Conservation (phyloP, 2,113 vertebrate species). For the Dipodomys merriami region DNA sequence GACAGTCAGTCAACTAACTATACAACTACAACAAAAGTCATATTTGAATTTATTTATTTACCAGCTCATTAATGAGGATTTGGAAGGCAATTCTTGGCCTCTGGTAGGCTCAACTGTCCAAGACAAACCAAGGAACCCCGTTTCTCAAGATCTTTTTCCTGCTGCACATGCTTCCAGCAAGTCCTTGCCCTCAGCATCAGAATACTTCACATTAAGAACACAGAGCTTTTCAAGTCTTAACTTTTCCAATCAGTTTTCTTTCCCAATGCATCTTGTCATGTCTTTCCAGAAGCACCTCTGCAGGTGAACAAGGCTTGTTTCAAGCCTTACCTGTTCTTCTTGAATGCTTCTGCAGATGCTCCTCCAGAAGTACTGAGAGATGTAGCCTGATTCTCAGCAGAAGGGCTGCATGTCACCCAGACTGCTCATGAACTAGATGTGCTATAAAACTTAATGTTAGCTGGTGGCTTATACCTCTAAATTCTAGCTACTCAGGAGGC, state of each 20-base stretch:
- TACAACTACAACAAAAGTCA: neutral
- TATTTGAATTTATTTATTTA: constrained; percentile 18
- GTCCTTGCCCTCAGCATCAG: neutral
- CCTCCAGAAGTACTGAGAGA: neutral
- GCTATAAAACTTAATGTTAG: too few species aligned
- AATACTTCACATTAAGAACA: constrained; percentile 1
- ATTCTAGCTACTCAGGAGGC: too few species aligned
- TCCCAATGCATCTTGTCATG: neutral
- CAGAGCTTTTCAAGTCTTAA: constrained; percentile 6
- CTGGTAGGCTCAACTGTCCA: neutral
- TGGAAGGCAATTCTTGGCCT: neutral
- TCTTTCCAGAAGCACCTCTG: neutral
- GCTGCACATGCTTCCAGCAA: neutral
- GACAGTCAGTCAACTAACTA: neutral
- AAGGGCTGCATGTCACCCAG: neutral
- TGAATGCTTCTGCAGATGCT: neutral
- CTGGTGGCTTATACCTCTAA: too few species aligned
- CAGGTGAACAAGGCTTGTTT: neutral
- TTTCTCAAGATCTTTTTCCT: neutral
- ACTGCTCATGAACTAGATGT: too few species aligned
- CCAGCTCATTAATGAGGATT: neutral
- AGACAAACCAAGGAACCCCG: neutral
- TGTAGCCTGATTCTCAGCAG: neutral
- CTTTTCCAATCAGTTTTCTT: neutral
- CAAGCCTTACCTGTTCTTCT: too few species aligned